phyloP scores from a whole-genome alignment of 2,797 vertebrate genomes.

The Anabas testudineus region DNA sequence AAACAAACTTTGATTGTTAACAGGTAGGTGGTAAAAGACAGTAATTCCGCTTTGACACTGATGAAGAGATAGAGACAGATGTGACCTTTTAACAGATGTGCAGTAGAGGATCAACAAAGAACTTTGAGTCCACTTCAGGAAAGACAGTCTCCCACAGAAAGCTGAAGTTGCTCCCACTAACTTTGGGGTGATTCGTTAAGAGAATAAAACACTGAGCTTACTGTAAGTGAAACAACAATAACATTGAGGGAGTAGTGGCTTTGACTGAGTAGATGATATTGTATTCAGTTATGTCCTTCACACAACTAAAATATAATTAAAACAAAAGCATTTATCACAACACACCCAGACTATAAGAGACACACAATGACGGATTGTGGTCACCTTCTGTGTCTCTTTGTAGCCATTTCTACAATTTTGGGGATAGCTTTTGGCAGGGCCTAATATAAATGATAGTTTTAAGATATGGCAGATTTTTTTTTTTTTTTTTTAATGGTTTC shows the following conservation, averaged over 20 bases:
- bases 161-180: not conserved
- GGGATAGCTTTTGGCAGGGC: not conserved
- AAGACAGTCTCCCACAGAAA: slow-evolving; percentile 7
- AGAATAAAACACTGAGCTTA: not conserved
- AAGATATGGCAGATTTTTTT: slow-evolving; percentile 6
- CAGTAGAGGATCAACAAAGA: slow-evolving; percentile 22
- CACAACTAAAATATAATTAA: slow-evolving; percentile 1
- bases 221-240: slow-evolving; percentile 52
- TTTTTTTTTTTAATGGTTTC: too few species aligned
- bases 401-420: not conserved
- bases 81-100: slow-evolving; percentile 42
- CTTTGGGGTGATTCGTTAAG: slow-evolving; percentile 8
- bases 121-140: slow-evolving; percentile 1
- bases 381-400: not conserved
- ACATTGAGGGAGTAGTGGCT: slow-evolving; percentile 58
- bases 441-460: not conserved
- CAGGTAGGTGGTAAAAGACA: not conserved
- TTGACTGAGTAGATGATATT: slow-evolving; percentile 56
- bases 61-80: not conserved
- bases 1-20: slow-evolving; percentile 25
- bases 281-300: slow-evolving; percentile 21
- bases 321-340: too few species aligned
- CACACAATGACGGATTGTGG: not conserved
- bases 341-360: too few species aligned
- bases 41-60: slow-evolving; percentile 13